phyloP scores from a whole-genome alignment of 2,888 invertebrate genomes.

The Chloroclysta siterata region DNA sequence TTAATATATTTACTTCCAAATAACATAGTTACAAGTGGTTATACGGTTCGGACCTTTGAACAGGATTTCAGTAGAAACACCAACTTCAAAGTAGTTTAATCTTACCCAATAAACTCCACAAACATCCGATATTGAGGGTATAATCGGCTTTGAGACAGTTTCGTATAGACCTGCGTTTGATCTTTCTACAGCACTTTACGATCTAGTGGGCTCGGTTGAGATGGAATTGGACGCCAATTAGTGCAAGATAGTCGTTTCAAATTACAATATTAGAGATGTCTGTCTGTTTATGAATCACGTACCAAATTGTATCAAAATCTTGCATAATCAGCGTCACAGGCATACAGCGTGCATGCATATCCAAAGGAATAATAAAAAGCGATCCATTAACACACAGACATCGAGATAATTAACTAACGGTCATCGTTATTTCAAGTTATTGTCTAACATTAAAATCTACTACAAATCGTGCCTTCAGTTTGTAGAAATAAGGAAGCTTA shows the following conservation, averaged over 20 bases:
- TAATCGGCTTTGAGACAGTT: slow-evolving; percentile 27
- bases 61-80: neutral
- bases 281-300: slow-evolving; percentile 59
- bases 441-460: slow-evolving; percentile 62
- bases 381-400: slow-evolving; percentile 81
- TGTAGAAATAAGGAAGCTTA: slow-evolving; percentile 48
- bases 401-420: slow-evolving; percentile 56
- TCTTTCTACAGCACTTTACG: slow-evolving; percentile 13
- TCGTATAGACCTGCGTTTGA: slow-evolving; percentile 23
- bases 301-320: slow-evolving; percentile 29
- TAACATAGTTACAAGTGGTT: too few relatives aligned
- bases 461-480: slow-evolving; percentile 57
- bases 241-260: slow-evolving; percentile 38
- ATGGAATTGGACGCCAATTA: slow-evolving; percentile 42
- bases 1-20: too few relatives aligned
- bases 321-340: slow-evolving; percentile 67
- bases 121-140: slow-evolving; percentile 16
- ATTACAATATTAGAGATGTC: slow-evolving; percentile 34
- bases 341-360: slow-evolving; percentile 59
- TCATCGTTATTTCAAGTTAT: slow-evolving; percentile 58
- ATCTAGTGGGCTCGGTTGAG: slow-evolving; percentile 37
- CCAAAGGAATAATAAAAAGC: slow-evolving; percentile 63
- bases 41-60: neutral
- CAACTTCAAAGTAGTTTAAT: slow-evolving; percentile 24
- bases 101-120: slow-evolving; percentile 18